A percentile compares a stretch with the other conserved stretches of the same genome.
These are phyloP conservation scores for Cyprinella venusta DNA, from an alignment of 2,797 vertebrate species.

Conservation along the genomic window DNA sequence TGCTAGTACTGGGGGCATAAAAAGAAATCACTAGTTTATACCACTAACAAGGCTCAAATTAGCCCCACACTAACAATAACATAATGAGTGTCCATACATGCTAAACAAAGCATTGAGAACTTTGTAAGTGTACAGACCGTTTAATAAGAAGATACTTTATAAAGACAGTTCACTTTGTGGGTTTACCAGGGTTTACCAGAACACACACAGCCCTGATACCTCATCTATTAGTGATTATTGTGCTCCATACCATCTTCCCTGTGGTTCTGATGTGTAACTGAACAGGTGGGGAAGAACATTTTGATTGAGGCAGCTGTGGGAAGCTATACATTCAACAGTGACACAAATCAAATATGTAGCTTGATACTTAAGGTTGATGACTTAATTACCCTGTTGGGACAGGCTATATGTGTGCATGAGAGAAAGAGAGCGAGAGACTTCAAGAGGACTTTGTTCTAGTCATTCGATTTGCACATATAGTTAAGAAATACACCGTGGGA, in stretches of 20 bases:
- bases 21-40: no score
- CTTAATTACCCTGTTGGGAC: slow-evolving; percentile 53
- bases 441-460: not conserved
- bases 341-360: slow-evolving; percentile 69
- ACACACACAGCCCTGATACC: slow-evolving; percentile 19
- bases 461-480: not conserved
- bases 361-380: slow-evolving; percentile 63
- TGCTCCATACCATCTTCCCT: slow-evolving; percentile 39
- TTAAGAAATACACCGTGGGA: not conserved
- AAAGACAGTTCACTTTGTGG: no score
- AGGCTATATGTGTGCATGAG: slow-evolving; percentile 42
- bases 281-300: slow-evolving; percentile 50
- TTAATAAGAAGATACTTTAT: no score
- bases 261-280: slow-evolving; percentile 53
- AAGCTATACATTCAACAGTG: slow-evolving; percentile 52
- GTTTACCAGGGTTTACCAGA: no score
- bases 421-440: not conserved
- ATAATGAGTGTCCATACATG: no score
- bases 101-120: no score
- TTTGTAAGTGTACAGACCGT: no score
- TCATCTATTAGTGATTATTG: slow-evolving; percentile 38
- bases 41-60: no score
- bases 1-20: no score
- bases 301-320: slow-evolving; percentile 61
- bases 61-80: no score